These are phyloP conservation scores for Drosophila villosipedis DNA, from an alignment of 2,888 invertebrate species.

Conservation along the genomic window DNA sequence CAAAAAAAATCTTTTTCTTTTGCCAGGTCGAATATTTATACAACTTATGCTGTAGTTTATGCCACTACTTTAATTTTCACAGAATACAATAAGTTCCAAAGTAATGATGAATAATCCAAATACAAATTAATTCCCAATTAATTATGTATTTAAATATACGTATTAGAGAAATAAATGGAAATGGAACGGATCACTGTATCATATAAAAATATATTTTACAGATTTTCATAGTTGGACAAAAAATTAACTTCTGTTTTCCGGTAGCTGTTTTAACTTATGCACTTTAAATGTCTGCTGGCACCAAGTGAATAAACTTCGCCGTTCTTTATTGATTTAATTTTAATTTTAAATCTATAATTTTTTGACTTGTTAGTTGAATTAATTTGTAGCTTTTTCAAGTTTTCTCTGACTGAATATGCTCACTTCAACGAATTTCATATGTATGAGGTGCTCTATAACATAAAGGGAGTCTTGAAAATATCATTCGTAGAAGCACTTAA, in stretches of 20 bases:
- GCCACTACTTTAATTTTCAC: not conserved
- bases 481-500: not conserved
- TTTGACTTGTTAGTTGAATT: not conserved
- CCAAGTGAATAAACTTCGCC: not conserved
- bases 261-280: not conserved
- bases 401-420: not conserved
- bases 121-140: not conserved
- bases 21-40: not conserved
- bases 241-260: not conserved
- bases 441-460: too few species aligned
- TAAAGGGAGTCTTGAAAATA: not conserved
- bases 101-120: not conserved
- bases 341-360: not conserved
- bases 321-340: not conserved
- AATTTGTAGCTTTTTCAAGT: not conserved
- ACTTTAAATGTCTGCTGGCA: not conserved
- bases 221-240: not conserved
- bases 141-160: not conserved
- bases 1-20: accelerated
- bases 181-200: not conserved
- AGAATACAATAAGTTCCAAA: not conserved
- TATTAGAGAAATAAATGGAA: not conserved
- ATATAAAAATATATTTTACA: not conserved
- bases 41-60: not conserved
- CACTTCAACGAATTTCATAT: not conserved